Evolutionary conservation across 2,797 vertebrate genomes (phyloP).

Genomic region (Carapus acus): DNA sequence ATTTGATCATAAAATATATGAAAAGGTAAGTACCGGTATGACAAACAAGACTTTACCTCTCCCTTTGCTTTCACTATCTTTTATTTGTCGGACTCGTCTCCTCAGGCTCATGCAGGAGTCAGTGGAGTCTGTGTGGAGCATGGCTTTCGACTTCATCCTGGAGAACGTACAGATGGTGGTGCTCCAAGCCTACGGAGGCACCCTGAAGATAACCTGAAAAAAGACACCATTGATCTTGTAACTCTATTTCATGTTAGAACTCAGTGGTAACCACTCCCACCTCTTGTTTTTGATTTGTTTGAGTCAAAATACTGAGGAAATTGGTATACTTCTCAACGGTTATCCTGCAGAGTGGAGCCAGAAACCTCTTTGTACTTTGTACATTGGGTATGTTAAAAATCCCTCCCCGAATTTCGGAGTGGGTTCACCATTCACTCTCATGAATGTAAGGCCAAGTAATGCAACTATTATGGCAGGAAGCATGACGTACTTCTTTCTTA

Average conservation of each 20-base stretch:
- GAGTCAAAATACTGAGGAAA: not conserved
- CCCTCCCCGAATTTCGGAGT: slow-evolving; percentile 31
- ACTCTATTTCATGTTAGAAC: no score
- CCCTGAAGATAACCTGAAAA: slow-evolving; percentile 85
- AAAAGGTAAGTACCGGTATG: slow-evolving; percentile 75
- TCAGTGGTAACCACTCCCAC: not conserved
- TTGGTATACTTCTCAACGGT: no score
- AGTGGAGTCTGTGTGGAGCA: slow-evolving; percentile 95
- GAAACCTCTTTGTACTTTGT: no score
- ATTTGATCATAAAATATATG: slow-evolving; percentile 98
- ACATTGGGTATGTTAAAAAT: no score
- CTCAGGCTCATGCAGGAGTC: slow-evolving; percentile 94
- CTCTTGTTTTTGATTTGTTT: slow-evolving; percentile 10
- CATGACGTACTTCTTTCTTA: slow-evolving; percentile 5
- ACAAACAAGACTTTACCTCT: not conserved
- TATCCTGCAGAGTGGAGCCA: no score
- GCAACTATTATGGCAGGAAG: slow-evolving; percentile 30
- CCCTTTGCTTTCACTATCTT: not conserved
- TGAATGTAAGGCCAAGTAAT: slow-evolving; percentile 12
- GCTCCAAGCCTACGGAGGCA: slow-evolving; percentile 95
- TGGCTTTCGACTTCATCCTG: slow-evolving; percentile 99
- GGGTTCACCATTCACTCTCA: slow-evolving; percentile 17
- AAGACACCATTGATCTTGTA: not conserved
- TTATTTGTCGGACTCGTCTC: not conserved
- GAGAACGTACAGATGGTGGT: slow-evolving; percentile 98